A percentile compares a stretch with the other conserved stretches of the same genome.
Conservation (phyloP, 1,140 invertebrate species). For the Euglossa dilemma region DNA sequence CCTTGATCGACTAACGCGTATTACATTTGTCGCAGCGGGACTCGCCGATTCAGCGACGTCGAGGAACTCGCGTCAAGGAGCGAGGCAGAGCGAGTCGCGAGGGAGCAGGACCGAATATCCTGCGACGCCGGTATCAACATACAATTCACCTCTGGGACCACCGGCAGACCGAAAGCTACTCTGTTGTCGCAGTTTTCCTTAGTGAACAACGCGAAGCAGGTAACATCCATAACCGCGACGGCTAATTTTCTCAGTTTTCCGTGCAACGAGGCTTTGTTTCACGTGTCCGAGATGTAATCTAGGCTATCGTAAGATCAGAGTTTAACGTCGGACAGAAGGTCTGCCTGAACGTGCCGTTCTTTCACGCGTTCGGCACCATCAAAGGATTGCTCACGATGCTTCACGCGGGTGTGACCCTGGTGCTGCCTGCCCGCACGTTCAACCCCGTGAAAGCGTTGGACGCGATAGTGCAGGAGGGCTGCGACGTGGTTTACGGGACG, state of each 20-base stretch:
- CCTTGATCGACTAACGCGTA: neutral
- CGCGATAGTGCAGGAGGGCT: slow-evolving; percentile 88
- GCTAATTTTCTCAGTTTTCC: neutral
- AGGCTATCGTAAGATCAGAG: slow-evolving; percentile 85
- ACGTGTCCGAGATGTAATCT: slow-evolving; percentile 43
- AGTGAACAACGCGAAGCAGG: slow-evolving; percentile 91
- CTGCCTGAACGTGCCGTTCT: slow-evolving; percentile 94
- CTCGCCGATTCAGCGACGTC: slow-evolving; percentile 85
- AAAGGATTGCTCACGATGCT: slow-evolving; percentile 86
- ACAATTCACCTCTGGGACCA: slow-evolving; percentile 95
- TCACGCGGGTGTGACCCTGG: slow-evolving; percentile 86
- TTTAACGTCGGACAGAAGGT: slow-evolving; percentile 84
- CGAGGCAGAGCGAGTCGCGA: slow-evolving; percentile 70
- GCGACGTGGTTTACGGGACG: slow-evolving; percentile 92
- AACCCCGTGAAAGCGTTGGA: slow-evolving; percentile 87
- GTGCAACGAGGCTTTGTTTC: neutral
- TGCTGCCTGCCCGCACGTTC: slow-evolving; percentile 88
- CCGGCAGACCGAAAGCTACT: slow-evolving; percentile 94
- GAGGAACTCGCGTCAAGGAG: slow-evolving; percentile 73
- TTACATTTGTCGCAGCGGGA: slow-evolving; percentile 83
- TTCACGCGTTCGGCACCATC: slow-evolving; percentile 94
- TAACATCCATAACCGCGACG: slow-evolving; percentile 27
- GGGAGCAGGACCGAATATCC: slow-evolving; percentile 81
- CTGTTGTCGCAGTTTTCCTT: slow-evolving; percentile 91
- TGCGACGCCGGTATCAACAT: slow-evolving; percentile 89